A percentile compares a stretch with the other conserved stretches of the same genome.
These are phyloP conservation scores for Aleiodes sp. DNA, from an alignment of 1,140 invertebrate species.

Conservation along the genomic window DNA sequence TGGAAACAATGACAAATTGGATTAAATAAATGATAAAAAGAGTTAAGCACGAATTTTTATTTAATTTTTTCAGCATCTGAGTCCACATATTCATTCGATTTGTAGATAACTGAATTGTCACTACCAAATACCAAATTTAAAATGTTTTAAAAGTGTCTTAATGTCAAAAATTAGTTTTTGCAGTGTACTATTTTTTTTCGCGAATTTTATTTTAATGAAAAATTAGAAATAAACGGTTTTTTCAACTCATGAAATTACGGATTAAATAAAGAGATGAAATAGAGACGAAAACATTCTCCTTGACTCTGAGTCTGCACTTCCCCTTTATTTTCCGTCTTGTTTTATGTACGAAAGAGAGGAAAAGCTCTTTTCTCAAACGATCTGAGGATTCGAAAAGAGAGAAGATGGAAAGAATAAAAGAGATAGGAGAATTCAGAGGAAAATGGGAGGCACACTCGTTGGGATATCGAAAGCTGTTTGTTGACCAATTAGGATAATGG, in stretches of 20 bases:
- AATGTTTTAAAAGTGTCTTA: no score
- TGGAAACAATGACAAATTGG: no score
- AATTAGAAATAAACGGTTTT: no score
- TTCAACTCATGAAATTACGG: neutral
- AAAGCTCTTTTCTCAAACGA: neutral
- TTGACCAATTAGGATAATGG: slow-evolving; percentile 41
- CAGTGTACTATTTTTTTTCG: no score
- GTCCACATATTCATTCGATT: no score
- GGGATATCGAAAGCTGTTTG: slow-evolving; percentile 29
- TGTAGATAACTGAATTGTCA: no score
- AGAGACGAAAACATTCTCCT: neutral
- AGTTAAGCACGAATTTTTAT: no score
- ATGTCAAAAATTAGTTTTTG: no score
- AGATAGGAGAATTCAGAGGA: neutral
- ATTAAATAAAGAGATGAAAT: neutral
- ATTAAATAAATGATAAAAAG: no score
- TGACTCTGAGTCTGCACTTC: neutral
- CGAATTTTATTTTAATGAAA: no score
- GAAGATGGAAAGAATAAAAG: neutral
- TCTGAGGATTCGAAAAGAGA: neutral
- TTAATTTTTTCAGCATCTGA: no score
- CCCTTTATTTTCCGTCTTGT: neutral
- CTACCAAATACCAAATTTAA: no score
- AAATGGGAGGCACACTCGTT: neutral
- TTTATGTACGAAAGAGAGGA: neutral